phyloP scores from a whole-genome alignment of 2,888 invertebrate genomes.

The Drosophila acutilabella region DNA sequence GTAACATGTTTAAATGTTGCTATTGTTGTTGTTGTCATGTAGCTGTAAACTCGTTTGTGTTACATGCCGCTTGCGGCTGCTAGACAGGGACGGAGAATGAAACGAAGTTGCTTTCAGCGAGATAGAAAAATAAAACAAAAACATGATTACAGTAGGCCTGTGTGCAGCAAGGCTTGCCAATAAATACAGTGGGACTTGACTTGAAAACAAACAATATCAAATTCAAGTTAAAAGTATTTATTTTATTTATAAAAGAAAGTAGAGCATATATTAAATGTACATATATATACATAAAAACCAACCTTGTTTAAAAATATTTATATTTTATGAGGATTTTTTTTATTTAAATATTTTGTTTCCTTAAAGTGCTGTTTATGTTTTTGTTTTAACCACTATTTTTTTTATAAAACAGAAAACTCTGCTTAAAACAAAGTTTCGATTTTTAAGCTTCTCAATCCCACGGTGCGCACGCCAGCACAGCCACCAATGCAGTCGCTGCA shows the following conservation, averaged over 20 bases:
- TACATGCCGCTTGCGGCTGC: slow-evolving; percentile 43
- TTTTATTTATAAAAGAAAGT: too few species aligned
- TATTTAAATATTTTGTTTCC: too few species aligned
- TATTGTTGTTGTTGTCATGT: slow-evolving; percentile 46
- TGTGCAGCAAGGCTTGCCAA: slow-evolving; percentile 23
- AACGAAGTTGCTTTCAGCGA: slow-evolving; percentile 17
- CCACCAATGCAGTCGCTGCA: slow-evolving; percentile 21
- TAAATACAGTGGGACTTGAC: slow-evolving; percentile 7
- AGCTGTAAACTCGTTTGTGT: slow-evolving; percentile 72
- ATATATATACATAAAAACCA: too few species aligned
- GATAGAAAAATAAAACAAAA: slow-evolving; percentile 41
- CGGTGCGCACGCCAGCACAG: slow-evolving; percentile 60
- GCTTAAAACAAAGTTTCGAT: not conserved
- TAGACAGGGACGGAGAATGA: slow-evolving; percentile 3
- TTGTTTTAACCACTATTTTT: too few species aligned
- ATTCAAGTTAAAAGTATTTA: too few species aligned
- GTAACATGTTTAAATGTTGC: slow-evolving; percentile 65
- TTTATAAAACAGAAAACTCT: too few species aligned
- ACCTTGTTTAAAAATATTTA: too few species aligned
- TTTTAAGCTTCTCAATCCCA: slow-evolving; percentile 22
- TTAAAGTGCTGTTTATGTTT: too few species aligned
- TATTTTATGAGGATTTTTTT: too few species aligned
- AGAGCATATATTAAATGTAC: too few species aligned
- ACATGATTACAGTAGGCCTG: slow-evolving; percentile 71
- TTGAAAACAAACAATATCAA: not conserved